Evolutionary conservation across 2,113 vertebrate species (phyloP).

Genomic region (Embiotoca jacksoni): DNA sequence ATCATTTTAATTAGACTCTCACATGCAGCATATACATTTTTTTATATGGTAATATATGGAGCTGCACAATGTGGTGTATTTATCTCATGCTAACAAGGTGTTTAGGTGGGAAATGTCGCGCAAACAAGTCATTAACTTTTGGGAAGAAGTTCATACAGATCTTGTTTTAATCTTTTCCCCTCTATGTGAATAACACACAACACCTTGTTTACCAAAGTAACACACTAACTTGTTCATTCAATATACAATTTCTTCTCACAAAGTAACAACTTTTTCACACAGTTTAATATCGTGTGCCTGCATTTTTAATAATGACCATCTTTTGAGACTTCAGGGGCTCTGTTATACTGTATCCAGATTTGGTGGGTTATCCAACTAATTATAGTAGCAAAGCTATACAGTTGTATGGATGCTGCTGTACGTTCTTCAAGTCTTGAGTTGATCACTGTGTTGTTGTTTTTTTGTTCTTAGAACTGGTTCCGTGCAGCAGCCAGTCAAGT

Average conservation of each 20-base stretch:
- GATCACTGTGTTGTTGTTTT: slow-evolving; percentile 13
- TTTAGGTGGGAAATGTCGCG: background rate
- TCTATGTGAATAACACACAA: background rate
- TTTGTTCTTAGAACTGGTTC: slow-evolving; percentile 93
- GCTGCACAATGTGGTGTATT: background rate
- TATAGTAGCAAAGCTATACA: background rate
- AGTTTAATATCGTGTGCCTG: too few species aligned
- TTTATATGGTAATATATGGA: background rate
- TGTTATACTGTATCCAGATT: background rate
- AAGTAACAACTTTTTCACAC: too few species aligned
- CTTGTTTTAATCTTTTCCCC: background rate
- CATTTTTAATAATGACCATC: background rate
- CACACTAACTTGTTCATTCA: background rate
- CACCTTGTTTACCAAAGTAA: background rate
- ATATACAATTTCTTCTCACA: too few species aligned
- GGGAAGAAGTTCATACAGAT: background rate
- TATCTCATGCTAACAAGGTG: background rate
- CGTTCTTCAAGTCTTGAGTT: background rate
- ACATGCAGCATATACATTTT: background rate
- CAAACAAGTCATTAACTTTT: slow-evolving; percentile 1
- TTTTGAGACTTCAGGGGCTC: background rate
- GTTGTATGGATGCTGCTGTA: background rate
- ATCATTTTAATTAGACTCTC: background rate
- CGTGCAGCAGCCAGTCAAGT: slow-evolving; percentile 89
- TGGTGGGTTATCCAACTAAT: too few species aligned